phyloP scores from a whole-genome alignment of 2,797 vertebrate species.

The Anabas testudineus region DNA sequence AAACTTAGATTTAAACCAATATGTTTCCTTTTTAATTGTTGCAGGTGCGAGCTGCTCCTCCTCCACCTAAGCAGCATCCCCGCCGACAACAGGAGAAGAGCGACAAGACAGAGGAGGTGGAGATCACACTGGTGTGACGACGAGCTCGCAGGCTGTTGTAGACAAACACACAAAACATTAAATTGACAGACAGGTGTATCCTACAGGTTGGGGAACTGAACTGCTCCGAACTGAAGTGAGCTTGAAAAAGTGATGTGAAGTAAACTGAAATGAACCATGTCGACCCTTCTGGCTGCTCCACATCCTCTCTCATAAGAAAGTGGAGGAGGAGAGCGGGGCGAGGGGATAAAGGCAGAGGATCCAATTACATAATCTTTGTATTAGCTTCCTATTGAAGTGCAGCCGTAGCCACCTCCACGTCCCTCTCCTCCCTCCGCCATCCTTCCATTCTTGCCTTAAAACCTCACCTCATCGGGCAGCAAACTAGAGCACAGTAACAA shows the following conservation, averaged over 20 bases:
- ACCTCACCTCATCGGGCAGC: constrained; percentile 71
- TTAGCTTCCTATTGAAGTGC: constrained; percentile 68
- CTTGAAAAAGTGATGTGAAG: constrained; percentile 49
- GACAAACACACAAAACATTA: constrained; percentile 39
- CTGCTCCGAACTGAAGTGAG: constrained; percentile 54
- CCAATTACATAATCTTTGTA: constrained; percentile 50
- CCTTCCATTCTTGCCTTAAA: constrained; percentile 82
- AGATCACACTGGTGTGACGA: constrained; percentile 95
- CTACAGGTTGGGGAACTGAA: constrained; percentile 51
- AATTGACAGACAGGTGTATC: constrained; percentile 50
- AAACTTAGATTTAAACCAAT: background rate
- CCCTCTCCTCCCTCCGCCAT: constrained; percentile 30
- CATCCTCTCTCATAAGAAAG: constrained; percentile 49
- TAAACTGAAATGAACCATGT: constrained; percentile 51
- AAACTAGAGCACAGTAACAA: constrained; percentile 57
- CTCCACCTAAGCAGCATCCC: constrained; percentile 92
- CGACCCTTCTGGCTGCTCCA: constrained; percentile 25
- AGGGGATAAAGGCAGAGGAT: constrained; percentile 27
- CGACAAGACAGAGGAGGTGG: constrained; percentile 97
- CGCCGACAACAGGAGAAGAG: constrained; percentile 89
- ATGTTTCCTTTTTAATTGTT: background rate
- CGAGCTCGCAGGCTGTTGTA: constrained; percentile 24
- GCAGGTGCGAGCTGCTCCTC: constrained; percentile 96
- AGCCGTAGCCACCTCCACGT: constrained; percentile 50
- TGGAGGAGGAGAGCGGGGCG: constrained; percentile 47